phyloP scores from a whole-genome alignment of 2,113 vertebrate genomes.

The Prunella himalayana region DNA sequence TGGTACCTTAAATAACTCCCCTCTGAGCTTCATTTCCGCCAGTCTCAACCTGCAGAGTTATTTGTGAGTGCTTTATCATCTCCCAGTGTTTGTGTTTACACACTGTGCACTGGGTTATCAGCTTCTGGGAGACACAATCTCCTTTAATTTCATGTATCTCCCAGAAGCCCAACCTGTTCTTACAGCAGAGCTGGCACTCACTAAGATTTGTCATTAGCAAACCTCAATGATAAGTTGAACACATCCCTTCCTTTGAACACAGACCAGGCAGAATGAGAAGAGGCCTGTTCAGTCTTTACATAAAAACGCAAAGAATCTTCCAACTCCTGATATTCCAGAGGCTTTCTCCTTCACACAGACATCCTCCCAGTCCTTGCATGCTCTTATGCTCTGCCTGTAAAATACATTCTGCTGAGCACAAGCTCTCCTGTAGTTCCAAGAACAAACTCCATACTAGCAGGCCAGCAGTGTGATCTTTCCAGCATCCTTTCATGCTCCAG shows the following conservation, averaged over 20 bases:
- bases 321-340: not conserved
- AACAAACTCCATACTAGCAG: not conserved
- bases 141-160: constrained; percentile 31
- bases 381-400: not conserved
- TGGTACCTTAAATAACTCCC: not conserved
- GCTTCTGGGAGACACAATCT: constrained; percentile 38
- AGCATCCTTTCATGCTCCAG: rapidly evolving
- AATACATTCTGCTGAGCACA: not conserved
- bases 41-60: constrained; percentile 1
- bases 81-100: not conserved
- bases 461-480: not conserved
- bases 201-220: constrained; percentile 10
- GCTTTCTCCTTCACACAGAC: not conserved
- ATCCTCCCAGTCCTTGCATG: not conserved
- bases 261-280: not conserved
- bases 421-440: not conserved
- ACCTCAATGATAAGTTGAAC: not conserved
- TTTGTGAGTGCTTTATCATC: not conserved
- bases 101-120: not conserved
- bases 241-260: not conserved
- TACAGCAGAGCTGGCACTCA: not conserved
- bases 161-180: not conserved
- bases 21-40: not conserved
- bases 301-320: not conserved
- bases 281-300: not conserved